These are phyloP conservation scores for Charanyca ferruginea DNA, from an alignment of 2,888 invertebrate species.

Conservation along the genomic window DNA sequence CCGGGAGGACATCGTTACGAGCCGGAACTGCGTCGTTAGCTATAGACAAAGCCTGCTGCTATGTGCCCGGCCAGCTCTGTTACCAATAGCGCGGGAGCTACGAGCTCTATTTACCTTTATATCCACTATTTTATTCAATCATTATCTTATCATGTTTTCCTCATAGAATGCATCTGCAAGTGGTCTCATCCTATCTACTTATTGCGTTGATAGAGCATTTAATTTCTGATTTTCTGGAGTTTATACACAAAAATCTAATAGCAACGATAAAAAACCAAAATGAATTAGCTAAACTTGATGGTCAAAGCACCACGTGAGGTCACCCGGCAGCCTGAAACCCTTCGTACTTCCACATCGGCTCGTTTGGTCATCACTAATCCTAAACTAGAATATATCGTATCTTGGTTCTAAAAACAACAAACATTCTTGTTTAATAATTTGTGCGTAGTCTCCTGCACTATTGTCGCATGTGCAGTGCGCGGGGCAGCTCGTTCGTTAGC, in stretches of 20 bases:
- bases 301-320: too few species aligned
- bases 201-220: neutral
- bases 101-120: neutral
- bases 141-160: neutral
- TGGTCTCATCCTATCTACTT: neutral
- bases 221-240: too few species aligned
- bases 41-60: slow-evolving; percentile 83
- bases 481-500: slow-evolving; percentile 83
- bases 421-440: neutral
- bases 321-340: too few species aligned
- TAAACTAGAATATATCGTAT: too few species aligned
- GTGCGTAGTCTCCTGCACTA: slow-evolving; percentile 12
- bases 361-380: too few species aligned
- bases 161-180: neutral
- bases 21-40: slow-evolving; percentile 86
- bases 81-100: slow-evolving; percentile 65
- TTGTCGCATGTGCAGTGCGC: neutral
- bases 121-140: neutral
- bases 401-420: too few species aligned
- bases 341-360: too few species aligned
- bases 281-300: too few species aligned
- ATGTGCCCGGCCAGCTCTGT: slow-evolving; percentile 84
- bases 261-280: too few species aligned
- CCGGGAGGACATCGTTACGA: slow-evolving; percentile 84
- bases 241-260: too few species aligned